Conservation (phyloP, 53 echinoderm and acorn worm species). For the Astropecten irregularis region DNA sequence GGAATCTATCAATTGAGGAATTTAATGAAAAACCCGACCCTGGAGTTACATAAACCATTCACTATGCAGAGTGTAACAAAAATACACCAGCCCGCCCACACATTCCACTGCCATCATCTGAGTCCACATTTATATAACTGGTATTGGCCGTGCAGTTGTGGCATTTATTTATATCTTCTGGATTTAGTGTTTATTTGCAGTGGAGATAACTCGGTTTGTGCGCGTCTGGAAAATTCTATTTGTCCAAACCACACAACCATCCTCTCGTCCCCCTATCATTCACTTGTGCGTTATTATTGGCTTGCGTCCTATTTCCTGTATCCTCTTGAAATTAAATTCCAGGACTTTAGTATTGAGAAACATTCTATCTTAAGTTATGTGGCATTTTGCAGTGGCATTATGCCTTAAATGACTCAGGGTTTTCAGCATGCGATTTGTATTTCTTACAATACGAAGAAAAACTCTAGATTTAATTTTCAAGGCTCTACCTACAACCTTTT, state of each 20-base stretch:
- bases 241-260: not conserved
- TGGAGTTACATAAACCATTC: not conserved
- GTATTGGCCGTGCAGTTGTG: not conserved
- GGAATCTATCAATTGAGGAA: slow-evolving; percentile 9
- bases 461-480: not conserved
- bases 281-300: too few species aligned
- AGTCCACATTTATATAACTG: not conserved
- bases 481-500: too few species aligned
- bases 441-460: not conserved
- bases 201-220: slow-evolving; percentile 30
- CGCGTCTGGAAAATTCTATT: slow-evolving; percentile 1
- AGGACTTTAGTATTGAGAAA: too few species aligned
- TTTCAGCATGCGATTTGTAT: too few species aligned
- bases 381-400: too few species aligned
- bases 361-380: too few species aligned
- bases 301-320: too few species aligned
- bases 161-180: slow-evolving; percentile 7
- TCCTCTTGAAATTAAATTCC: slow-evolving; percentile 26
- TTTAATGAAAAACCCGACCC: not conserved
- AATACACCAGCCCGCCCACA: not conserved
- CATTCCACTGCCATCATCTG: not conserved
- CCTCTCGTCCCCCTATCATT: too few species aligned
- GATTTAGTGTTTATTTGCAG: slow-evolving; percentile 32
- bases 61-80: not conserved
- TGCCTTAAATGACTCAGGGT: too few species aligned